Evolutionary conservation across 2,113 vertebrate species (phyloP).

Genomic region (Crypturellus undulatus): DNA sequence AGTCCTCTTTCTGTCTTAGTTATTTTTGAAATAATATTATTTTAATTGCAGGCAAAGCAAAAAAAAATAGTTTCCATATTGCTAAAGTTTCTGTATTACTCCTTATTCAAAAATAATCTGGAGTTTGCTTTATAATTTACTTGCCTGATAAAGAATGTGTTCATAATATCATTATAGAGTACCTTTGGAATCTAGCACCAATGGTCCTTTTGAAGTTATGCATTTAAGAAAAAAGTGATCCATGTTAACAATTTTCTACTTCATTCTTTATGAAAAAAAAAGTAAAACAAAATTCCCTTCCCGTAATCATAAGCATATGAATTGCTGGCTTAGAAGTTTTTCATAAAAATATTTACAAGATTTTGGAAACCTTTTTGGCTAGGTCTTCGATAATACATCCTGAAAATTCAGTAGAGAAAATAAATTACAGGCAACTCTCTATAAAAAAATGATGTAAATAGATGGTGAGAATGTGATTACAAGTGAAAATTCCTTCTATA

Average conservation of each 20-base stretch:
- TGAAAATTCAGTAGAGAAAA: slow-evolving; percentile 74
- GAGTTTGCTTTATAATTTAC: background rate
- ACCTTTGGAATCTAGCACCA: background rate
- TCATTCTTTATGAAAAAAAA: slow-evolving; percentile 33
- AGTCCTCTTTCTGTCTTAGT: background rate
- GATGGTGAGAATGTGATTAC: slow-evolving; percentile 33
- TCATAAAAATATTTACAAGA: slow-evolving; percentile 66
- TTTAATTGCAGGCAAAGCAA: background rate
- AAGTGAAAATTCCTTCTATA: background rate
- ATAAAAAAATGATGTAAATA: slow-evolving; percentile 68
- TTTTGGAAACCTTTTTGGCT: slow-evolving; percentile 63
- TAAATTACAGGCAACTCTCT: slow-evolving; percentile 65
- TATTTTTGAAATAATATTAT: slow-evolving; percentile 20
- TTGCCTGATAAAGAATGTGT: background rate
- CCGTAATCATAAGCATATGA: slow-evolving; percentile 61
- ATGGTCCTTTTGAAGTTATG: background rate
- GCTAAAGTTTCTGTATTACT: background rate
- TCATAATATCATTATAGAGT: slow-evolving; percentile 54
- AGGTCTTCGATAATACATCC: slow-evolving; percentile 58
- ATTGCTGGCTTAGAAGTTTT: slow-evolving; percentile 64
- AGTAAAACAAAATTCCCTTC: background rate
- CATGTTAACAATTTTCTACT: slow-evolving; percentile 35
- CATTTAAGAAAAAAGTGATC: slow-evolving; percentile 19
- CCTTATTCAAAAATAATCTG: background rate
- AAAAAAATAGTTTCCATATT: background rate